A percentile compares a stretch with the other conserved stretches of the same genome.
phyloP scores from a whole-genome alignment of 35 echinoderm and acorn worm species.

The Acanthaster planci region DNA sequence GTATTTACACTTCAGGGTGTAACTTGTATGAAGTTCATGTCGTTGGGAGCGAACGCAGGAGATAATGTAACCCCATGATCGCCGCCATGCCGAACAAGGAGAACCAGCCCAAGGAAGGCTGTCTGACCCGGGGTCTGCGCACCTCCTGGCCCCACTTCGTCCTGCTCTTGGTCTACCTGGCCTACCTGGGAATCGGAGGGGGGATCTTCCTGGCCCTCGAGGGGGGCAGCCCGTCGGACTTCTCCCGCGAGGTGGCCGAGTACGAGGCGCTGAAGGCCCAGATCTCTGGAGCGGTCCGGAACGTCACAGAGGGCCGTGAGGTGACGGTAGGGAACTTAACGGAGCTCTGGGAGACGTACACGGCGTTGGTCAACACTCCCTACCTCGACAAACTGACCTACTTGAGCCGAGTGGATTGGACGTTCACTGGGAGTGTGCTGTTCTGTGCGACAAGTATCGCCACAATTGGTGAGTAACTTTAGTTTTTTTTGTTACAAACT shows the following conservation, averaged over 20 bases:
- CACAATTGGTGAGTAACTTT: conserved; percentile 69
- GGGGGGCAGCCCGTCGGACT: background rate
- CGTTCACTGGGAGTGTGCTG: conserved; percentile 58
- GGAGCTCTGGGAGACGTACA: background rate
- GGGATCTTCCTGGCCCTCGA: conserved; percentile 55
- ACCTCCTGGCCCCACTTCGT: conserved; percentile 47
- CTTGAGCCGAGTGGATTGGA: conserved; percentile 26
- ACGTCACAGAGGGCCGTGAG: background rate
- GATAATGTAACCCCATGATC: background rate
- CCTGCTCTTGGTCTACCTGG: conserved; percentile 45
- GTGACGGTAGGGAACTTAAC: background rate
- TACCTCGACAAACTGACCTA: background rate
- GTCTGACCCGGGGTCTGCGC: background rate
- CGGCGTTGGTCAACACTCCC: background rate
- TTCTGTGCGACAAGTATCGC: conserved; percentile 82
- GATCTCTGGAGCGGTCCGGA: background rate
- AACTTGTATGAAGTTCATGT: too few relatives aligned
- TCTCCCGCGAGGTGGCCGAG: background rate
- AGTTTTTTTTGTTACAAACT: too few relatives aligned
- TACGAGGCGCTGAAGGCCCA: background rate
- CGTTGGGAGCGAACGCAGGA: too few relatives aligned
- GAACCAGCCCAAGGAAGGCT: background rate
- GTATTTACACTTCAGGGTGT: too few relatives aligned
- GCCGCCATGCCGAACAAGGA: background rate
- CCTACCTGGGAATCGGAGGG: conserved; percentile 62